phyloP scores from a whole-genome alignment of 2,888 invertebrate species.

The Cerastoderma edule region DNA sequence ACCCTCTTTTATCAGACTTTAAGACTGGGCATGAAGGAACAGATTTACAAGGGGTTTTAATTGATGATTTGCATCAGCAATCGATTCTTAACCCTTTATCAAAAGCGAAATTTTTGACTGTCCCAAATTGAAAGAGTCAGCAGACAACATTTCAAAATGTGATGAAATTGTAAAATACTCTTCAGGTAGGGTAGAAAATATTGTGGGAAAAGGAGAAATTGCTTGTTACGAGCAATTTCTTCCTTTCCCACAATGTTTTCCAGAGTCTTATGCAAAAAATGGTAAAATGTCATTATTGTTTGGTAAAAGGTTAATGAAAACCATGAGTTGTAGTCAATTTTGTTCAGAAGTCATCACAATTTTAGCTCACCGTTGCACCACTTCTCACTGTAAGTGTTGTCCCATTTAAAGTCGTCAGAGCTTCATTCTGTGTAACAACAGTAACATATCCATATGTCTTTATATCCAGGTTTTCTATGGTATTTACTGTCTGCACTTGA shows the following conservation, averaged over 20 bases:
- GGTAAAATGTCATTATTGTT: not conserved
- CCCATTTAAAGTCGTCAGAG: constrained; percentile 68
- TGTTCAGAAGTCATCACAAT: no score
- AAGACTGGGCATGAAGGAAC: no score
- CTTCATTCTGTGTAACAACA: constrained; percentile 63
- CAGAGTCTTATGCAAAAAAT: not conserved
- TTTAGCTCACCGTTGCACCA: constrained; percentile 68
- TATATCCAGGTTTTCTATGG: constrained; percentile 68
- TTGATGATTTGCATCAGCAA: no score
- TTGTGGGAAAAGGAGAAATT: not conserved
- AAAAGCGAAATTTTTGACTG: no score
- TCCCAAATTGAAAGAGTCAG: no score
- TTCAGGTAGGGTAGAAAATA: not conserved
- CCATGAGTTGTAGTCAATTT: no score
- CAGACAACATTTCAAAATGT: no score
- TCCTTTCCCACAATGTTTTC: not conserved
- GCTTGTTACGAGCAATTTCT: not conserved
- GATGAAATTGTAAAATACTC: no score
- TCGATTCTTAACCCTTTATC: no score
- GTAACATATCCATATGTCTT: constrained; percentile 71
- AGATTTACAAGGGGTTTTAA: no score
- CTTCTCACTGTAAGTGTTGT: constrained; percentile 69
- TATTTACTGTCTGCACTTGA: constrained; percentile 51
- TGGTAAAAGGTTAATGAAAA: not conserved
- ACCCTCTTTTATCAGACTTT: no score